phyloP scores from a whole-genome alignment of 2,888 invertebrate genomes.

The Microctonus aethiopoides region DNA sequence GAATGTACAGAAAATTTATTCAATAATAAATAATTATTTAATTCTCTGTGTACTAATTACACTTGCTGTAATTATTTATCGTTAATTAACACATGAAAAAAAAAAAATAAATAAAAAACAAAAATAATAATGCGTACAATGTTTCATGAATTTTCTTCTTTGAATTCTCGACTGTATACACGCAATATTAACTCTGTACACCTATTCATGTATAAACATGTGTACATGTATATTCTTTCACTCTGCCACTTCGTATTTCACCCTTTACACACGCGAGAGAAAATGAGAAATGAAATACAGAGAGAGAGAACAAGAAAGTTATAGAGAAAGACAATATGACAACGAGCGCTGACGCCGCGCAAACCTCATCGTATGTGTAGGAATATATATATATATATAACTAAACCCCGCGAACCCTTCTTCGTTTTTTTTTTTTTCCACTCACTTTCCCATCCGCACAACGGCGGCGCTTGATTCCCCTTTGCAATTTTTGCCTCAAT shows the following conservation, averaged over 20 bases:
- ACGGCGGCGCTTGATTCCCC: background rate
- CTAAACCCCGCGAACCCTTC: background rate
- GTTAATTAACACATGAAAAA: background rate
- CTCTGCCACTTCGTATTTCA: slow-evolving; percentile 37
- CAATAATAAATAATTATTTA: too few relatives aligned
- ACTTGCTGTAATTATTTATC: background rate
- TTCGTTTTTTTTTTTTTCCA: background rate
- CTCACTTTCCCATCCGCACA: background rate
- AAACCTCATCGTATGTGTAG: background rate
- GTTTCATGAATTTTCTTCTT: background rate
- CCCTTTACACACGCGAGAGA: slow-evolving; percentile 1
- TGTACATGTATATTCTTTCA: slow-evolving; percentile 20
- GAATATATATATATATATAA: background rate
- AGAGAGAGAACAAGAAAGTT: background rate
- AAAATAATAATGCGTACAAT: too few relatives aligned
- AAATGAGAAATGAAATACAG: too few relatives aligned
- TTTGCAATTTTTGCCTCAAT: slow-evolving; percentile 7
- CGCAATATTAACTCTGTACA: background rate
- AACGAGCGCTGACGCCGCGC: slow-evolving; percentile 31
- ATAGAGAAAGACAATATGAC: slow-evolving; percentile 31
- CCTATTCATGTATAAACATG: background rate
- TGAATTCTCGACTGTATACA: background rate
- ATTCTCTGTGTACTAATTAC: too few relatives aligned
- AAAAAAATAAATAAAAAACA: too few relatives aligned
- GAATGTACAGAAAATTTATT: background rate